Conservation (phyloP, 2,888 invertebrate species). For the Eupithecia centaureata region DNA sequence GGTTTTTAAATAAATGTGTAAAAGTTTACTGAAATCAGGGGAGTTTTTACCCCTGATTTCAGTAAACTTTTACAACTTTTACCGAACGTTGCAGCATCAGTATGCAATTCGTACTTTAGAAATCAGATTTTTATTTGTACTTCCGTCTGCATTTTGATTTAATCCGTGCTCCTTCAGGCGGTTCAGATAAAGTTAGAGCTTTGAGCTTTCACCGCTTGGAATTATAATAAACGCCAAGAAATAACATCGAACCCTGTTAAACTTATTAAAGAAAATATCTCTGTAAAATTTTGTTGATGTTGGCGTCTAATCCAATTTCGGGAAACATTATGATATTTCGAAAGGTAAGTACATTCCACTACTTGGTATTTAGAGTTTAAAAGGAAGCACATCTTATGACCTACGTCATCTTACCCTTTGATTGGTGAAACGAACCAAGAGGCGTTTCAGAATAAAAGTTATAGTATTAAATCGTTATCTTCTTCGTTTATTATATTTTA, state of each 20-base stretch:
- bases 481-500: too few relatives aligned
- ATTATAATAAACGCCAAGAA: not conserved
- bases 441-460: too few relatives aligned
- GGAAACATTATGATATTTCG: not conserved
- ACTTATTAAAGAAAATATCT: not conserved
- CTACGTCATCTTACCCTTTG: too few relatives aligned
- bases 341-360: not conserved
- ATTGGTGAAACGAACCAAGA: too few relatives aligned
- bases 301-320: not conserved
- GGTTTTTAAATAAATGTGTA: not conserved
- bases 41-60: too few relatives aligned
- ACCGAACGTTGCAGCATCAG: not conserved
- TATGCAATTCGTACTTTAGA: not conserved
- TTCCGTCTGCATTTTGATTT: too few relatives aligned
- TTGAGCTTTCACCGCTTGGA: not conserved
- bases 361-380: too few relatives aligned
- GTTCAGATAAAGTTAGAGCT: not conserved
- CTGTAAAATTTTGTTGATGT: not conserved
- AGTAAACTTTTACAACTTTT: not conserved
- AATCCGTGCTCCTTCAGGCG: too few relatives aligned
- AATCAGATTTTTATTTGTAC: too few relatives aligned
- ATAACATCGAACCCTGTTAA: not conserved
- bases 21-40: not conserved
- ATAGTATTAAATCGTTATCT: too few relatives aligned
- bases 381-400: too few relatives aligned